Base-by-base conservation (phyloP, 2,888 invertebrate genomes). In the Clivina fossor region DNA sequence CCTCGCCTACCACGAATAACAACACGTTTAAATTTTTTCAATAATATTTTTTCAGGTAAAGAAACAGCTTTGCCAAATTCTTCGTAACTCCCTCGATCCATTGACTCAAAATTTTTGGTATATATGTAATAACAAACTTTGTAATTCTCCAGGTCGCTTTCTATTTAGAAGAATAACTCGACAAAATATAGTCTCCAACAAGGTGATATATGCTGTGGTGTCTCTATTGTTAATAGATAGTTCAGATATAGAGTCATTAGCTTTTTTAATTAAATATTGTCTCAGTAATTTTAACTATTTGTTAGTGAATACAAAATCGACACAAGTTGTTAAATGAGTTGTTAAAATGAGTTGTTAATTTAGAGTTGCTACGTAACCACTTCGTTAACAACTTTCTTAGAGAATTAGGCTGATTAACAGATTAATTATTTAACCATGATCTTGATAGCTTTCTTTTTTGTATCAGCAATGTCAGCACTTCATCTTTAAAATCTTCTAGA, bases 1-100 rank as follows among this genome's bases (percentile, higher is more conserved):
- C 62, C 62, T 43, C 64, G 58, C 50, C 65, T 55, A 4, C 63
- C 64, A 51, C 63, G 49, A 16, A 63, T 64, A 4, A 65, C 65
- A 8, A 65, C 46, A 33, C 64, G 55, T 56, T 65, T 65, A 18
- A 64, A 62, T 11, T 30, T 58, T 41, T 64, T 46, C 38, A 64
- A 16, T 15, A 66, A 55, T 26, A 65, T 57, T 56, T 61, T 62
- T 61, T 66, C 66, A 2, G 63, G 18, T 28, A 58, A 40, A 13
- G 60, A 35, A 20, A 64, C 30, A 11, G 50, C 60, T 20, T 62
- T 58, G 3, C 50, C 33, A 61, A 64, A 63, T 58, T 64, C 64
- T 54, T 64, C 63, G 56, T 64, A 63, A 26, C 59, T 26, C 15
- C 41, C 22, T 19, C 13, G 15, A 11, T 15, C 19, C 22, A 44